phyloP scores from a whole-genome alignment of 2,888 invertebrate species.

The Phyllotreta cruciferae region DNA sequence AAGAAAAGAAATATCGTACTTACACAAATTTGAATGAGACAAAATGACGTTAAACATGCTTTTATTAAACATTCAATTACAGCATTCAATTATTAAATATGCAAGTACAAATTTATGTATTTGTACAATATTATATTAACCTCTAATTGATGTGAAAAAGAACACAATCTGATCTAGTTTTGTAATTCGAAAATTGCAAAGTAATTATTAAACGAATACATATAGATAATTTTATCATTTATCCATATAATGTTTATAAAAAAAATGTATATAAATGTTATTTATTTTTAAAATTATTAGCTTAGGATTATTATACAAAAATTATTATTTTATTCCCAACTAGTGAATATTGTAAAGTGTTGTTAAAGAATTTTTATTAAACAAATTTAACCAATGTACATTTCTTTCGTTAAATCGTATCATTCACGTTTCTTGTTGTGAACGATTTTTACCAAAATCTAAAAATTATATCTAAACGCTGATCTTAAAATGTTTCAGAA shows the following conservation, averaged over 20 bases:
- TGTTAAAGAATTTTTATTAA: conserved; percentile 33
- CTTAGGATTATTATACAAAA: conserved; percentile 36
- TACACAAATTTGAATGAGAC: no score
- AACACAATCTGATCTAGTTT: conserved; percentile 33
- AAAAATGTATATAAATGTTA: conserved; percentile 47
- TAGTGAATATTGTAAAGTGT: conserved; percentile 35
- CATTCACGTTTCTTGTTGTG: conserved; percentile 16
- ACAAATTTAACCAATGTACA: conserved; percentile 20
- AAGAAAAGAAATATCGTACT: no score
- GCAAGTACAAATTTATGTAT: conserved; percentile 26
- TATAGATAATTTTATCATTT: conserved; percentile 41
- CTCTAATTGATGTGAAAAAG: conserved; percentile 12
- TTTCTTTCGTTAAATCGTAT: conserved; percentile 10
- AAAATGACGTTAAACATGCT: no score
- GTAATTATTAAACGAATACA: conserved; percentile 32
- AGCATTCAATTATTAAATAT: conserved; percentile 16
- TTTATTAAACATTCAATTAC: conserved; percentile 12
- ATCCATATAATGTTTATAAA: conserved; percentile 46
- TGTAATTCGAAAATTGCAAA: conserved; percentile 28
- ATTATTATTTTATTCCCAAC: conserved; percentile 36
- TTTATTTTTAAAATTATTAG: conserved; percentile 47
- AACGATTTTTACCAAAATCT: conserved; percentile 13
- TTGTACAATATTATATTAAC: conserved; percentile 18
- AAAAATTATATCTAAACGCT: conserved; percentile 13
- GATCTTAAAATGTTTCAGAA: conserved; percentile 5